A percentile compares a stretch with the other conserved stretches of the same genome.
Evolutionary conservation across 1,140 invertebrate species (phyloP).

Genomic region (Streblospio benedicti): DNA sequence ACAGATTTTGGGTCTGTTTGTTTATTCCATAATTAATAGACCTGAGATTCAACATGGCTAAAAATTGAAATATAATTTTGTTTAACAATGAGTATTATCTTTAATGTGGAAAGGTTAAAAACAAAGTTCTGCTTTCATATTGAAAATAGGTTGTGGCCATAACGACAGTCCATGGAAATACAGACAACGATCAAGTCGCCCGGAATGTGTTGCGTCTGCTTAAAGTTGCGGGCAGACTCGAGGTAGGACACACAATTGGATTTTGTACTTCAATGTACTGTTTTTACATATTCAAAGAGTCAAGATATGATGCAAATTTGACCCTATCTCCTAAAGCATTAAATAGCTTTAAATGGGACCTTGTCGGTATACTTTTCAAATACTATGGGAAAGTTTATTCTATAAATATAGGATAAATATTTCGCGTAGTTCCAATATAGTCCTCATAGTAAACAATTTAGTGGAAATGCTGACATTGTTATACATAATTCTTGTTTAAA

Average conservation of each 20-base stretch:
- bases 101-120: too few species aligned
- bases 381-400: neutral
- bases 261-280: neutral
- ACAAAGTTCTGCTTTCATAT: too few species aligned
- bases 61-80: too few species aligned
- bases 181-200: conserved; percentile 23
- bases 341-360: neutral
- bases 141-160: conserved; percentile 35
- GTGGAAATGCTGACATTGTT: too few species aligned
- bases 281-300: neutral
- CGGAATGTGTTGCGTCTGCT: conserved; percentile 32
- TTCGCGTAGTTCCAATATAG: neutral
- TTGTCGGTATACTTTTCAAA: neutral
- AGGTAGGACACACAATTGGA: conserved; percentile 22
- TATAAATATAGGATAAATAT: neutral
- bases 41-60: too few species aligned
- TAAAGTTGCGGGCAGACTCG: conserved; percentile 22
- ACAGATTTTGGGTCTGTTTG: too few species aligned
- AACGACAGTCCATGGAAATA: conserved; percentile 34
- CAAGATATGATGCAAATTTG: neutral
- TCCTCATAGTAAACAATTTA: neutral
- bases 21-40: too few species aligned
- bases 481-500: too few species aligned
- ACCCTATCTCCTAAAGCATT: neutral
- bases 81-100: too few species aligned